Evolutionary conservation across 2,113 vertebrate species (phyloP).

Genomic region (Eretmochelys imbricata): DNA sequence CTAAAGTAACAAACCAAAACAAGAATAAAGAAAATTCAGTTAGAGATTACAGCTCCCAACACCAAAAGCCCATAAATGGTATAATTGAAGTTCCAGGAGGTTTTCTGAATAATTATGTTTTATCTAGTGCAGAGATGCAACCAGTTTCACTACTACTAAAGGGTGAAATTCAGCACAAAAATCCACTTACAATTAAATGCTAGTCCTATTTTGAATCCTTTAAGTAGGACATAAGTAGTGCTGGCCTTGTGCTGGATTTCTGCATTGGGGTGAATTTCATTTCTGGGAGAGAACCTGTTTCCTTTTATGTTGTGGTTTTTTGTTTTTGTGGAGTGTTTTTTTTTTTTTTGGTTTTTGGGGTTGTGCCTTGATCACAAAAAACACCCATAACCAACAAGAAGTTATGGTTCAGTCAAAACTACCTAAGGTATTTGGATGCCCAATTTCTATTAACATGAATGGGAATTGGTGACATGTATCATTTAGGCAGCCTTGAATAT

Average conservation of each 20-base stretch:
- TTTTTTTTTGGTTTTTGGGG: too few relatives aligned
- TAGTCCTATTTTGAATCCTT: fast-evolving
- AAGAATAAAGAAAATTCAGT: not conserved
- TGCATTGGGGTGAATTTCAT: not conserved
- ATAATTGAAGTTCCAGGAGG: not conserved
- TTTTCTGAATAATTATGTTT: not conserved
- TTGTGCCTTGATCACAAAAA: not conserved
- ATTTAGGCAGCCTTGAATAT: not conserved
- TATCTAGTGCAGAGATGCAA: not conserved
- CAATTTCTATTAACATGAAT: not conserved
- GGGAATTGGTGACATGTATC: not conserved
- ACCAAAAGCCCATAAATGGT: not conserved
- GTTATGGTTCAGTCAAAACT: not conserved
- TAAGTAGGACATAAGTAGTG: fast-evolving
- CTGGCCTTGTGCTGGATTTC: not conserved
- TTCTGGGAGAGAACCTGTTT: not conserved
- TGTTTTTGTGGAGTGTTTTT: too few relatives aligned
- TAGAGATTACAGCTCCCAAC: not conserved
- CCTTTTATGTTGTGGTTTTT: not conserved
- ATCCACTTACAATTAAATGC: not conserved
- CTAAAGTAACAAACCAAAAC: not conserved
- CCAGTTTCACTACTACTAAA: not conserved
- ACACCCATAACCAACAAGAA: not conserved
- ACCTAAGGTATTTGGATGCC: not conserved
- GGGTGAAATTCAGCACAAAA: not conserved